Conservation (phyloP, 2,113 vertebrate species). For the Vanacampus margaritifer region DNA sequence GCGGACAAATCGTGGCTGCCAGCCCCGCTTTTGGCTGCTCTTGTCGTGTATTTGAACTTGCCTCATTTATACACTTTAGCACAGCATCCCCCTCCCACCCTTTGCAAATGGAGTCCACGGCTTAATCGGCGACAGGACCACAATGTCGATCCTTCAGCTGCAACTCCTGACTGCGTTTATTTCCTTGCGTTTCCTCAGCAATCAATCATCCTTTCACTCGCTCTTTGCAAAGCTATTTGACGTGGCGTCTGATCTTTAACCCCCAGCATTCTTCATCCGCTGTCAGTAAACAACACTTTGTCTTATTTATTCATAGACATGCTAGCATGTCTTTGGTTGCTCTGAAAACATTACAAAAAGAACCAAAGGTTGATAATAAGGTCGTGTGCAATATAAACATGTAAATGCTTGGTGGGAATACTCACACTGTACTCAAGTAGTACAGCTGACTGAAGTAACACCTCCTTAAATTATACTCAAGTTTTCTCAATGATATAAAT, state of each 20-base stretch:
- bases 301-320: conserved; percentile 33
- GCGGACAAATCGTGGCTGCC: conserved; percentile 26
- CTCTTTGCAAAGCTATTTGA: conserved; percentile 30
- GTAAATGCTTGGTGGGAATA: conserved; percentile 24
- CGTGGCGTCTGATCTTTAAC: conserved; percentile 32
- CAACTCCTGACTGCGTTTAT: conserved; percentile 24
- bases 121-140: conserved; percentile 25
- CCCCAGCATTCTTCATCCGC: conserved; percentile 14
- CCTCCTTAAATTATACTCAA: too few relatives aligned
- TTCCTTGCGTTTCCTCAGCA: conserved; percentile 15
- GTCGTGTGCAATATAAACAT: conserved; percentile 32
- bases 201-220: conserved; percentile 35
- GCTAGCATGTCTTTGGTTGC: conserved; percentile 5
- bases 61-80: conserved; percentile 47
- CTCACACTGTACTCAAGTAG: background rate
- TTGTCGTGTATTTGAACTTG: conserved; percentile 19
- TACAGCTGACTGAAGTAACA: too few relatives aligned
- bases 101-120: conserved; percentile 14
- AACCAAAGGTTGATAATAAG: conserved; percentile 37
- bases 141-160: conserved; percentile 25
- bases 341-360: conserved; percentile 15
- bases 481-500: too few relatives aligned
- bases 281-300: conserved; percentile 27
- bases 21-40: conserved; percentile 30
- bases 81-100: conserved; percentile 8